Percentiles rank a stretch among this genome's conserved stretches.
phyloP scores from a whole-genome alignment of 2,797 vertebrate species.

The Lepus townsendii region DNA sequence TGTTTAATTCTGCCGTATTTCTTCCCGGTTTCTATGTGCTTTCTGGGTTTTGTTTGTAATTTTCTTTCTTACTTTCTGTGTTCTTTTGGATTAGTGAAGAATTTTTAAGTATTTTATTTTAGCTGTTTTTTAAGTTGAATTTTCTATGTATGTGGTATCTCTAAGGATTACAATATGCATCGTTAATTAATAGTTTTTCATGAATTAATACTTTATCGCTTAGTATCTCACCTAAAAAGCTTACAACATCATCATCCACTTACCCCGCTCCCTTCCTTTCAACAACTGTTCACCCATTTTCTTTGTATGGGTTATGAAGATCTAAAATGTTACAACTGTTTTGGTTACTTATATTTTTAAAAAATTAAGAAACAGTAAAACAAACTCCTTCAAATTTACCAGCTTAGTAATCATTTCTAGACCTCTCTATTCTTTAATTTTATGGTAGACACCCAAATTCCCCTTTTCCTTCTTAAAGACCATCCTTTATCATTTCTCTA shows the following conservation, averaged over 20 bases:
- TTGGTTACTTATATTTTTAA: background rate
- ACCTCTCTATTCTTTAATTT: background rate
- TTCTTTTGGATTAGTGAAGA: background rate
- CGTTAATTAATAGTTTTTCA: background rate
- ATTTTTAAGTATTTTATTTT: background rate
- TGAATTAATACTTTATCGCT: background rate
- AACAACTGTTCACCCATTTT: background rate
- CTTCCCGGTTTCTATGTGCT: background rate
- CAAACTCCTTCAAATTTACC: background rate
- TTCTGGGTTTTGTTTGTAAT: background rate
- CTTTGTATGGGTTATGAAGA: background rate
- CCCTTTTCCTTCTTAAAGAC: background rate
- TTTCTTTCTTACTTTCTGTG: background rate
- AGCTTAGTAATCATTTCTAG: background rate
- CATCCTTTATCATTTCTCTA: background rate
- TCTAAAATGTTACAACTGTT: background rate
- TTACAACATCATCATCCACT: background rate
- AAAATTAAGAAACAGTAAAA: background rate
- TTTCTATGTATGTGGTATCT: background rate
- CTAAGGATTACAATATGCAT: background rate
- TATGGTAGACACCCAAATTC: background rate
- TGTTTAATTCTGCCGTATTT: background rate
- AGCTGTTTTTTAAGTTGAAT: background rate
- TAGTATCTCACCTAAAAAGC: background rate
- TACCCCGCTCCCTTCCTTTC: background rate